These are phyloP conservation scores for Diadegma fenestrale DNA, from an alignment of 2,888 invertebrate genomes.

Conservation along the genomic window DNA sequence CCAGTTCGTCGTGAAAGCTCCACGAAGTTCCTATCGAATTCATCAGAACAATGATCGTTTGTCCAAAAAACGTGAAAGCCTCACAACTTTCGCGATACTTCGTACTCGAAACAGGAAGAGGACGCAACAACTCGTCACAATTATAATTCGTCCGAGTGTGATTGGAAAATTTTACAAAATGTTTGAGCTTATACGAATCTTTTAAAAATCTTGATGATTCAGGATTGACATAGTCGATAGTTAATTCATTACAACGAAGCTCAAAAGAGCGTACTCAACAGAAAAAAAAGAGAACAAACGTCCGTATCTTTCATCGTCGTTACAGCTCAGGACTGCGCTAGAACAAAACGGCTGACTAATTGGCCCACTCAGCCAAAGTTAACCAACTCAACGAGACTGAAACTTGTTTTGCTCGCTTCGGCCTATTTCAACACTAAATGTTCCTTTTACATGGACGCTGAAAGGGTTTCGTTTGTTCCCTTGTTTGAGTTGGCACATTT, in stretches of 20 bases:
- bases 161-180: background rate
- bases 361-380: slow-evolving; percentile 27
- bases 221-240: background rate
- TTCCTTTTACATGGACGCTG: slow-evolving; percentile 38
- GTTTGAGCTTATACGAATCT: background rate
- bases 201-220: background rate
- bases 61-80: background rate
- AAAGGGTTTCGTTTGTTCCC: slow-evolving; percentile 12
- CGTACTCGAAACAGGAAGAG: background rate
- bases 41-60: background rate
- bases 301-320: background rate
- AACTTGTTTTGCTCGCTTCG: slow-evolving; percentile 25
- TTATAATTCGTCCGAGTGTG: background rate
- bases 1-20: background rate
- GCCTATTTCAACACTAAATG: slow-evolving; percentile 18
- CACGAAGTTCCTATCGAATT: background rate
- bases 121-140: background rate
- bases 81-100: background rate
- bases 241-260: background rate
- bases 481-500: slow-evolving; percentile 2
- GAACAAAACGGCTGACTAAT: slow-evolving; percentile 36
- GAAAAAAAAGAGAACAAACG: background rate
- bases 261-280: background rate
- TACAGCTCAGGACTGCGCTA: background rate
- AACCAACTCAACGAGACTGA: slow-evolving; percentile 34